Evolutionary conservation across 1,140 invertebrate species (phyloP).

Genomic region (Mylabris phalerata): DNA sequence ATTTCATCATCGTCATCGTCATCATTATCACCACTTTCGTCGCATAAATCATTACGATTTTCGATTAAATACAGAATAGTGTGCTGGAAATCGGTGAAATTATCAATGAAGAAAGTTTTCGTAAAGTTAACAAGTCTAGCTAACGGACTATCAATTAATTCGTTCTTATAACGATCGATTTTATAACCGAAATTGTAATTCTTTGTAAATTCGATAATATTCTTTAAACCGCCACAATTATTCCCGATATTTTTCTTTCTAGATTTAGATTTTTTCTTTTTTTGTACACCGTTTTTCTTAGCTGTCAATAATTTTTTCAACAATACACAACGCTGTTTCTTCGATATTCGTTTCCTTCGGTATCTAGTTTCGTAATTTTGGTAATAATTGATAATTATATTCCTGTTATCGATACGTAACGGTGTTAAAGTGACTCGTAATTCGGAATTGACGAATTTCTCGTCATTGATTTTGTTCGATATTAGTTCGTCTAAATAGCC

Average conservation of each 20-base stretch:
- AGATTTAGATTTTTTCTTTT: slow-evolving; percentile 4
- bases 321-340: slow-evolving; percentile 35
- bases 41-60: slow-evolving; percentile 26
- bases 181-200: slow-evolving; percentile 37
- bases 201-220: slow-evolving; percentile 36
- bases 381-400: no score
- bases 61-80: slow-evolving; percentile 36
- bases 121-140: slow-evolving; percentile 35
- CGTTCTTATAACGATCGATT: slow-evolving; percentile 24
- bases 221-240: slow-evolving; percentile 27
- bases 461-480: slow-evolving; percentile 15
- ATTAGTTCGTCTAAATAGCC: slow-evolving; percentile 33
- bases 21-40: slow-evolving; percentile 29
- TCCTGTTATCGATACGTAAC: slow-evolving; percentile 1
- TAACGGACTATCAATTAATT: slow-evolving; percentile 22
- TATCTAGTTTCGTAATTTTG: not conserved
- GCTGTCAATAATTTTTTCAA: slow-evolving; percentile 32
- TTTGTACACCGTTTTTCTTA: slow-evolving; percentile 16
- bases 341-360: slow-evolving; percentile 32
- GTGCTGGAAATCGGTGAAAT: slow-evolving; percentile 35
- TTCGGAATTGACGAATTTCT: slow-evolving; percentile 34
- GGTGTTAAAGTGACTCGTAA: slow-evolving; percentile 27
- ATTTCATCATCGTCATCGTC: slow-evolving; percentile 2
- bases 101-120: slow-evolving; percentile 33
- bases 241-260: not conserved